Percentiles rank a stretch among this genome's conserved stretches.
These are phyloP conservation scores for Heliconius congener DNA, from an alignment of 1,140 invertebrate species.

Conservation along the genomic window DNA sequence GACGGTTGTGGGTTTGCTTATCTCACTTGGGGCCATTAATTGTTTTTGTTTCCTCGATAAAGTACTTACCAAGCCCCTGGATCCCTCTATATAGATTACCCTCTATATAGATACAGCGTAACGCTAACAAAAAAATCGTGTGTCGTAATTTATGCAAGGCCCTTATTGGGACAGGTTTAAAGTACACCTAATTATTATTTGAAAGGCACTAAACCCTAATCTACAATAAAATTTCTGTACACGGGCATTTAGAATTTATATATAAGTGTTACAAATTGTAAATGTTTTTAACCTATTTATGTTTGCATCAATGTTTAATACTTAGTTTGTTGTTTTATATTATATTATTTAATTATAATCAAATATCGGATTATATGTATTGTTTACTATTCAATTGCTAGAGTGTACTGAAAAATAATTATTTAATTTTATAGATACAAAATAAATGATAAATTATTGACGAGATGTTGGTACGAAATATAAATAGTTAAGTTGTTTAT, in stretches of 20 bases:
- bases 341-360: neutral
- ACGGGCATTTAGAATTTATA: conserved; percentile 47
- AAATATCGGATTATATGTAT: conserved; percentile 2
- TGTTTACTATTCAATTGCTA: neutral
- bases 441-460: too few relatives aligned
- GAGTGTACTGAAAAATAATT: neutral
- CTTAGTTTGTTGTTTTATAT: conserved; percentile 14
- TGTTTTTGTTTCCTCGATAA: too few relatives aligned
- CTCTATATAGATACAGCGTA: too few relatives aligned
- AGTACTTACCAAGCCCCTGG: too few relatives aligned
- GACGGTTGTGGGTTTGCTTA: too few relatives aligned
- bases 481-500: too few relatives aligned
- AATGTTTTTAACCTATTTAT: neutral
- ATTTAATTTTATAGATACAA: neutral
- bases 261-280: conserved; percentile 36
- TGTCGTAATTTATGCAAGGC: too few relatives aligned
- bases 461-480: too few relatives aligned
- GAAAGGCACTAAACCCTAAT: conserved; percentile 75
- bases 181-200: conserved; percentile 62
- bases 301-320: conserved; percentile 18
- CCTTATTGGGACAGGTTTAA: conserved; percentile 49
- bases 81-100: too few relatives aligned
- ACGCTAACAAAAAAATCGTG: too few relatives aligned
- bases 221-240: conserved; percentile 74
- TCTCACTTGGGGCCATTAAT: too few relatives aligned